These are phyloP conservation scores for Ornithorhynchus anatinus DNA, from an alignment of 2,113 vertebrate genomes.

Conservation along the genomic window DNA sequence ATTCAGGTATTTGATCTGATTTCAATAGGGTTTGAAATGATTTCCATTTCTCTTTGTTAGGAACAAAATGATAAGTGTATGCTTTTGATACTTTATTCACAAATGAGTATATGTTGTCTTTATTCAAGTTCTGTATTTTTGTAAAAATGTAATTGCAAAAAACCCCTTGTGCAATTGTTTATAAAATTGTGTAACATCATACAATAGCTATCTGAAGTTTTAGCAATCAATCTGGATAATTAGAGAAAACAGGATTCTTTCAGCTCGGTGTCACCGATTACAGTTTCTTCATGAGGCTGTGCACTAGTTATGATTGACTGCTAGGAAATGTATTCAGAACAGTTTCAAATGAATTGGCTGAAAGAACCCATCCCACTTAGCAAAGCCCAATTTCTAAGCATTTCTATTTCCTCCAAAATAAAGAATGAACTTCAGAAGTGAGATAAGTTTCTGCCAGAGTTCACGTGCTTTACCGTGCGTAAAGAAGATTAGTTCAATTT, in stretches of 20 bases:
- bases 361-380: no score
- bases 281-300: no score
- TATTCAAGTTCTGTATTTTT: not conserved
- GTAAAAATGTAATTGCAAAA: not conserved
- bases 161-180: not conserved
- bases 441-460: not conserved
- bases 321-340: not conserved
- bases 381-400: no score
- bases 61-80: not conserved
- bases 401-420: not conserved
- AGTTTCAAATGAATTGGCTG: no score
- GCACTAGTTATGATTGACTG: not conserved
- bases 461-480: not conserved
- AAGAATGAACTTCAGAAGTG: no score
- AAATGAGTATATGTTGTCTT: not conserved
- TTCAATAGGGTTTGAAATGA: no score
- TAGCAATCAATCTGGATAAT: conserved; percentile 8
- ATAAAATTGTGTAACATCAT: conserved; percentile 3
- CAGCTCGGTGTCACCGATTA: not conserved
- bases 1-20: no score
- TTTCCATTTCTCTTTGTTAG: conserved; percentile 11
- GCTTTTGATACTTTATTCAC: not conserved
- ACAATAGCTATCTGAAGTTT: conserved; percentile 13
- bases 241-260: not conserved
- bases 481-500: not conserved